Base-by-base conservation (phyloP, 2,113 vertebrate genomes). In the Eira barbara region DNA sequence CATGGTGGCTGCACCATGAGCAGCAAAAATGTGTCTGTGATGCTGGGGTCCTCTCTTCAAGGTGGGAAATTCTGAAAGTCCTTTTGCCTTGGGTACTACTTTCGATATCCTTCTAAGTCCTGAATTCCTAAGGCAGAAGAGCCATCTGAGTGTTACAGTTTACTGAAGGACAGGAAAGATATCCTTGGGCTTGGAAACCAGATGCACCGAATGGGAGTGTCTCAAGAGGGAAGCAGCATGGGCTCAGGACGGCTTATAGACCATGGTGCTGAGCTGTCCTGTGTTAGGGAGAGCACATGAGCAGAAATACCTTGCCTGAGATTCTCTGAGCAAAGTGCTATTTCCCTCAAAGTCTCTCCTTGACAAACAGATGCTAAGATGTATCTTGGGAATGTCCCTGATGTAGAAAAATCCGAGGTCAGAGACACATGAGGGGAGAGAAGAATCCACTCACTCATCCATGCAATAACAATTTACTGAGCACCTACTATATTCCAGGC, bases 141-240 rank as follows among this genome's bases (percentile, higher is more conserved):
- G 21, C 45, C 89, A 79, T 92, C 94, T 92, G 92, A 95, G 71
- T 82, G 85, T 96, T 85, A 94, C 79, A 91, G 92, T 93, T 97
- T 97, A 95, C 90, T 23, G 80, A 87, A 74, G 96, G 94, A 85
- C 65, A 47, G 87, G 63, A 17, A 67, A 34, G 14, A 67, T 34
- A 55, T 69, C 0, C 0, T 85, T 65, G 80, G 95, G n/a, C 80
- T 97, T 92, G 63, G 71, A 89, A 96, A 67, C 79, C 87, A 92
- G 83, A 91, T 39, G 52, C 15, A 15, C 21, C 63, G 61, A 73
- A 39, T 61, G 73, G 63, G 88, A 78, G 14, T 10, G 25, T 74
- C 82, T 80, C 4, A 0, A 11, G 79, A 86, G 61, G 80, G 34
- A 88, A 59, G 63, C 29, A 27, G 78, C 59, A 0, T 25, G 21